phyloP scores from a whole-genome alignment of 2,888 invertebrate genomes.

The Diachrysia chrysitis region DNA sequence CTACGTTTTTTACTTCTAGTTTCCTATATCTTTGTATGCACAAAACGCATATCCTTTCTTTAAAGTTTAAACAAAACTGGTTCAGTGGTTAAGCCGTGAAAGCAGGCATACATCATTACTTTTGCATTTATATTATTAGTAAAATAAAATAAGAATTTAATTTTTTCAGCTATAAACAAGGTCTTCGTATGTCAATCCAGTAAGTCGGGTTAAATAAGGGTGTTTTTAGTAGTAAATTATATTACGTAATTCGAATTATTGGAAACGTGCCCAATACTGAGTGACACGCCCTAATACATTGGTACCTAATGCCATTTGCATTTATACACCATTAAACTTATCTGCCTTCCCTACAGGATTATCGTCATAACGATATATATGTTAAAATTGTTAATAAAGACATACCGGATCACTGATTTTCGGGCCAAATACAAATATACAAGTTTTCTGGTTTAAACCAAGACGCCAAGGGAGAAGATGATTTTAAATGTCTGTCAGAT shows the following conservation, averaged over 20 bases:
- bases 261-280: constrained; percentile 21
- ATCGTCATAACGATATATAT: constrained; percentile 26
- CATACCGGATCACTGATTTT: neutral
- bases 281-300: constrained; percentile 29
- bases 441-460: neutral
- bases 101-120: too few species aligned
- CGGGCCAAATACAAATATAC: neutral
- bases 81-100: too few species aligned
- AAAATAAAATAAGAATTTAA: too few species aligned
- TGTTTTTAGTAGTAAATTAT: neutral
- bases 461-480: neutral
- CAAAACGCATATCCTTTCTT: too few species aligned
- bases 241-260: constrained; percentile 5
- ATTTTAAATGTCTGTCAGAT: too few species aligned
- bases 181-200: neutral
- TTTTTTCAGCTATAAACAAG: too few species aligned
- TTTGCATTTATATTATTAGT: too few species aligned
- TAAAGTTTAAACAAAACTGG: too few species aligned
- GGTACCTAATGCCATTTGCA: constrained; percentile 14
- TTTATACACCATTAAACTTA: constrained; percentile 21
- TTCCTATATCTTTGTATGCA: too few species aligned
- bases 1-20: too few species aligned
- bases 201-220: neutral
- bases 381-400: constrained; percentile 23
- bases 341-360: constrained; percentile 47